Conservation (phyloP, 1,140 invertebrate species). For the Diorhabda sublineata region DNA sequence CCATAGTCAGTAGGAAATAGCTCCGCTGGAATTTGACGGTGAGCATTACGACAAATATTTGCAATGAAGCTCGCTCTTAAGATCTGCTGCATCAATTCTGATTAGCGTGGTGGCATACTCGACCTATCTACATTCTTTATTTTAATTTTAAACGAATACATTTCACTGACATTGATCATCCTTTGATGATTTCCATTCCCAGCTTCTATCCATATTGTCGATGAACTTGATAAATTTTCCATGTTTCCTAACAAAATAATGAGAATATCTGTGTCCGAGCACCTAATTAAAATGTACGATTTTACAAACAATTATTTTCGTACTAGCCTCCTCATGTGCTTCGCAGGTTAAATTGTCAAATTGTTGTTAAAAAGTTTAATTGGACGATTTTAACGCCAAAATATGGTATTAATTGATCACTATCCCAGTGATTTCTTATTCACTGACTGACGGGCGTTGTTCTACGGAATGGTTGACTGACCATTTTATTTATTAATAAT, state of each 20-base stretch:
- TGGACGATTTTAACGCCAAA: conserved; percentile 23
- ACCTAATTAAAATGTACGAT: conserved; percentile 30
- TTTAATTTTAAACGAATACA: conserved; percentile 7
- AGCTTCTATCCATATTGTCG: too few species aligned
- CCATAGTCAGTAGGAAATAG: conserved; percentile 4
- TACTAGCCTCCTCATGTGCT: conserved; percentile 30
- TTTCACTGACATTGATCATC: conserved; percentile 27
- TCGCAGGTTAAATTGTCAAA: conserved; percentile 25
- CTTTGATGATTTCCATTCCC: conserved; percentile 1
- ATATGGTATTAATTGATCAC: conserved; percentile 23
- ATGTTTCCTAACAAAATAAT: conserved; percentile 29
- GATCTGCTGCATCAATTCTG: conserved; percentile 19
- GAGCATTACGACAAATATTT: conserved; percentile 19
- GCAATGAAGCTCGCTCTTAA: conserved; percentile 21
- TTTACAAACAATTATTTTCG: conserved; percentile 30
- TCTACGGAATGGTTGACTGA: too few species aligned
- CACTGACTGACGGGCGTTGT: too few species aligned
- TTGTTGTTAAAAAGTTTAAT: too few species aligned
- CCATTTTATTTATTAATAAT: too few species aligned
- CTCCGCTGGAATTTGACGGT: conserved; percentile 5
- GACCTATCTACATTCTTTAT: conserved; percentile 9
- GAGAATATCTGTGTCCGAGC: conserved; percentile 33
- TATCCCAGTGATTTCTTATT: conserved; percentile 18
- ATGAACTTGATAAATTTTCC: too few species aligned
- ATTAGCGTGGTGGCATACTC: conserved; percentile 14